Percentiles rank a stretch among this genome's conserved stretches.
phyloP scores from a whole-genome alignment of 1,140 invertebrate genomes.

The Ephestia elutella region DNA sequence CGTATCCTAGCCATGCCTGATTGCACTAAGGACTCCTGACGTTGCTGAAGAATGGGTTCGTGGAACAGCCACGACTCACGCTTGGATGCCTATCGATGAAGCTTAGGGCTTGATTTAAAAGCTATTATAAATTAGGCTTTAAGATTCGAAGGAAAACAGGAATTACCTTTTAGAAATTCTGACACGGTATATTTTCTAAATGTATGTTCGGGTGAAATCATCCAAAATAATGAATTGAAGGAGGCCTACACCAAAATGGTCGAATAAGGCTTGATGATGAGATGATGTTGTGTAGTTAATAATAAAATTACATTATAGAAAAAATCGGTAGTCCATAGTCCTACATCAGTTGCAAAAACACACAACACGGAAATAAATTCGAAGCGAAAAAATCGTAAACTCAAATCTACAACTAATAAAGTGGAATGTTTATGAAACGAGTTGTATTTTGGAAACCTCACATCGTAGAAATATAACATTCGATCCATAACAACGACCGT shows the following conservation, averaged over 20 bases:
- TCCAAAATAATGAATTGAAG: too few species aligned
- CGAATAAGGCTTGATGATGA: too few species aligned
- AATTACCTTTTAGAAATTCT: too few species aligned
- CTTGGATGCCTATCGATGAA: constrained; percentile 22
- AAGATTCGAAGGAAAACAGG: too few species aligned
- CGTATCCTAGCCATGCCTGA: constrained; percentile 28
- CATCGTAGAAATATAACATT: background rate
- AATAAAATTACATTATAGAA: too few species aligned
- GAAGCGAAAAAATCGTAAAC: background rate
- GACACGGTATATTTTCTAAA: too few species aligned
- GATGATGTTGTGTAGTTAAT: too few species aligned
- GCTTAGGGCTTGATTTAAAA: background rate
- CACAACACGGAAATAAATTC: too few species aligned
- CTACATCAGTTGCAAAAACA: too few species aligned
- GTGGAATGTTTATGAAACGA: background rate
- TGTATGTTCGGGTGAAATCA: too few species aligned
- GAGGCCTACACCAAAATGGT: too few species aligned
- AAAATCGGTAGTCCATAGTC: too few species aligned
- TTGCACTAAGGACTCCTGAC: constrained; percentile 54
- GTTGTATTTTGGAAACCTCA: background rate
- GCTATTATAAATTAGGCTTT: background rate
- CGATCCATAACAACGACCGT: background rate
- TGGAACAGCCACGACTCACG: constrained; percentile 37
- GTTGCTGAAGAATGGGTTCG: constrained; percentile 37
- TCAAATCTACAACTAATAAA: background rate